phyloP scores from a whole-genome alignment of 2,888 invertebrate genomes.

The Mythimna ferrago region DNA sequence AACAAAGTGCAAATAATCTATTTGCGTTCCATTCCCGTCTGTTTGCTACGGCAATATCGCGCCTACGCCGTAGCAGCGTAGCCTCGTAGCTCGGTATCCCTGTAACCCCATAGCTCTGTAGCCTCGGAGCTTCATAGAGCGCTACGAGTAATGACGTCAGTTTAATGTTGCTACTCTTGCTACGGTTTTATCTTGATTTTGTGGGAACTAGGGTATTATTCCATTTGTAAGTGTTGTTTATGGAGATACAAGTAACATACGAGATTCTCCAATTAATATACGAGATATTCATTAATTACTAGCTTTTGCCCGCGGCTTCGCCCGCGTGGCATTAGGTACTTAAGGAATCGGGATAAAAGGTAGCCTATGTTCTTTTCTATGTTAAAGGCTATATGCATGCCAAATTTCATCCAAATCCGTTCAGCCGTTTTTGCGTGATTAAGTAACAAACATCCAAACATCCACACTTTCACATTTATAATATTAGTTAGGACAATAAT shows the following conservation, averaged over 20 bases:
- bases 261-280: not conserved
- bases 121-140: constrained; percentile 19
- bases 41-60: constrained; percentile 42
- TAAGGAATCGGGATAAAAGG: too few species aligned
- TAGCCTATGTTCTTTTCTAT: too few species aligned
- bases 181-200: constrained; percentile 21
- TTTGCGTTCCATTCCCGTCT: constrained; percentile 49
- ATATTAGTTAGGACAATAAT: too few species aligned
- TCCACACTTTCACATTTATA: too few species aligned
- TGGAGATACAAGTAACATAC: not conserved
- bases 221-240: not conserved
- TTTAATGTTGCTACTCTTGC: not conserved
- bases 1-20: constrained; percentile 61
- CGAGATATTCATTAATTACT: too few species aligned
- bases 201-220: constrained; percentile 10
- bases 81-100: constrained; percentile 41
- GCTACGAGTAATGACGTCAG: constrained; percentile 55
- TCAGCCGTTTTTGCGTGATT: too few species aligned
- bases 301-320: too few species aligned
- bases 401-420: too few species aligned
- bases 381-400: too few species aligned
- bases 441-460: too few species aligned
- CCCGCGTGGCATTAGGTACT: too few species aligned
- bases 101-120: constrained; percentile 51
- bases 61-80: constrained; percentile 61